phyloP scores from a whole-genome alignment of 2,797 vertebrate species.

The Hippocampus kuda region DNA sequence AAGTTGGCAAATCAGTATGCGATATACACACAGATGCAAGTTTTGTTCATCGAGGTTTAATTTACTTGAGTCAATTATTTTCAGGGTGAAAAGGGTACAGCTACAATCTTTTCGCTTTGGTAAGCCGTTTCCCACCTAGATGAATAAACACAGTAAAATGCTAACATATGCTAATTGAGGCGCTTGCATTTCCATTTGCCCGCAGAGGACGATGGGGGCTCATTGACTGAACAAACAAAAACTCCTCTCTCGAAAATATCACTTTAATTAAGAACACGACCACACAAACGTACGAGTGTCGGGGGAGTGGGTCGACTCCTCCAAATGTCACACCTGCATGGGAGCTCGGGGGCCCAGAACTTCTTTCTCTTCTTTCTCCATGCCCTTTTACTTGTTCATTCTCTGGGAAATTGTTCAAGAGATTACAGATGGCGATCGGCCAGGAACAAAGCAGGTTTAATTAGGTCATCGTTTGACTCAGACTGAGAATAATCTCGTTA shows the following conservation, averaged over 20 bases:
- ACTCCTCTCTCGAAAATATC: conserved; percentile 63
- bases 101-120: conserved; percentile 47
- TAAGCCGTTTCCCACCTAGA: conserved; percentile 57
- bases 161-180: conserved; percentile 71
- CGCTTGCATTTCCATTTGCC: conserved; percentile 66
- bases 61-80: conserved; percentile 49
- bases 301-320: conserved; percentile 23
- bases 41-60: conserved; percentile 38
- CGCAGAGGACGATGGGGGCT: conserved; percentile 60
- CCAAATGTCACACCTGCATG: conserved; percentile 68
- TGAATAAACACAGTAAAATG: conserved; percentile 65
- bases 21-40: conserved; percentile 25
- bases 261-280: conserved; percentile 68
- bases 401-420: conserved; percentile 61
- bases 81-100: conserved; percentile 47
- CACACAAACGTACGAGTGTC: conserved; percentile 39
- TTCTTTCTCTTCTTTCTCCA: conserved; percentile 21
- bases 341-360: conserved; percentile 43
- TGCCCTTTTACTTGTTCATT: conserved; percentile 64
- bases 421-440: conserved; percentile 55
- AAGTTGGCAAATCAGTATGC: conserved; percentile 1
- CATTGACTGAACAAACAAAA: conserved; percentile 72
- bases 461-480: conserved; percentile 63
- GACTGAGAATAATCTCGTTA: conserved; percentile 63
- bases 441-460: conserved; percentile 57